Conservation (phyloP, 2,797 vertebrate species). For the Hydrocynus forskahlii region DNA sequence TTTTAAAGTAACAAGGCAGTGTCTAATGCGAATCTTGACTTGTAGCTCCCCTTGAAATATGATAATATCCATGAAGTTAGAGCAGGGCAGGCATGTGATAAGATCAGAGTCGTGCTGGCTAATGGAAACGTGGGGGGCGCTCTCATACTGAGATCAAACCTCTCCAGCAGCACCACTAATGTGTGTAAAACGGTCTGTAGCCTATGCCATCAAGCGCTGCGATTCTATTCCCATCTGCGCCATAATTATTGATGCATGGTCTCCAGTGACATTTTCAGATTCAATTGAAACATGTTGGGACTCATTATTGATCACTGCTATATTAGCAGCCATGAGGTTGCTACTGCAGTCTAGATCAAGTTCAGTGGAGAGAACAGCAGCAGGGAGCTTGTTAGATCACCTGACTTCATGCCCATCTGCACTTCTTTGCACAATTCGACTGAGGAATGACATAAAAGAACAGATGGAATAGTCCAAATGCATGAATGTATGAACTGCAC, state of each 20-base stretch:
- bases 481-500: constrained; percentile 10
- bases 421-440: background rate
- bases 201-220: constrained; percentile 30
- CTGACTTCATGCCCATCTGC: constrained; percentile 18
- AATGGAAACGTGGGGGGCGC: constrained; percentile 56
- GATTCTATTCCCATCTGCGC: constrained; percentile 49
- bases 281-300: constrained; percentile 40
- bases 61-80: constrained; percentile 61
- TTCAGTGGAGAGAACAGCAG: constrained; percentile 44
- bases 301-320: constrained; percentile 48
- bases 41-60: constrained; percentile 52
- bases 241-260: constrained; percentile 54
- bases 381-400: constrained; percentile 28
- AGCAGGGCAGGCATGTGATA: constrained; percentile 59
- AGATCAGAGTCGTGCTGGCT: constrained; percentile 53
- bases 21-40: constrained; percentile 24
- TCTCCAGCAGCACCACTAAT: constrained; percentile 53
- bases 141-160: constrained; percentile 61
- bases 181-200: constrained; percentile 45
- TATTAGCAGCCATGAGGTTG: constrained; percentile 34
- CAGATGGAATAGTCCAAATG: constrained; percentile 15
- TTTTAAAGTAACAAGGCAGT: constrained; percentile 4
- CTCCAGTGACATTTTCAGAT: constrained; percentile 39
- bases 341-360: constrained; percentile 42
- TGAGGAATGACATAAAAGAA: background rate